Evolutionary conservation across 1,140 invertebrate genomes (phyloP), one percentile per base, ranked within the genome.

Genomic region (Pachypsylla venusta): DNA sequence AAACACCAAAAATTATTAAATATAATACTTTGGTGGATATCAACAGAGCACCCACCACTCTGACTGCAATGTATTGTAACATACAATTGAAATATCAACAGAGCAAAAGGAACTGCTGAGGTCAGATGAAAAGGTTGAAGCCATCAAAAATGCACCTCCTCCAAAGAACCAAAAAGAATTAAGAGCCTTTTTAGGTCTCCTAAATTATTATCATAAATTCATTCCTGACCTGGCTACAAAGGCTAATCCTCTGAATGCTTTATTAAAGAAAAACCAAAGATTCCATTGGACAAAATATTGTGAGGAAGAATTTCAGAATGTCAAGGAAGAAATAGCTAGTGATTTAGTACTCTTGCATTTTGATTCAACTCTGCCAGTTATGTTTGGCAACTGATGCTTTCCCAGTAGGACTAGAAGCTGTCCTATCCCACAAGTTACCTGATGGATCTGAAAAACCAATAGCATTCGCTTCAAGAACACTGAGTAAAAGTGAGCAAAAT

Each of bases 311-410:
- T 72, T 73, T 64, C 28, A 62, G 1, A 55, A 60, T n/a, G 25
- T 70, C 1, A 71, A 70, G 63, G 3, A 59, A 14, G 40, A 53
- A 53, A 58, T 75, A 16, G 16, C 61, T 7, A 42, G 53, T 25
- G 58, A 60, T 25, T 12, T 16, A 20, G 62, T 71, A 10, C 60
- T 71, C 0, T 54, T 59, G 1, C 65, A 67, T 48, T 76, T 69
- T 62, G 68, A 77, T 48, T 65, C 67, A n/a, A n/a, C n/a, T n/a
- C n/a, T n/a, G n/a, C n/a, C 63, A 63, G 40, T 22, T 73, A 2
- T 25, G 54, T 7, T 54, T 73, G 16, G 62, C 63, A 25, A 65
- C 62, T 53, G 70, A 73, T 62, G 70, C 71, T 25, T 69, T 65
- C 12, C 26, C 62, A 3, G 60, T 63, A 42, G 71, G 67, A 28